phyloP scores from a whole-genome alignment of 2,888 invertebrate species.

The Homarus gammarus region DNA sequence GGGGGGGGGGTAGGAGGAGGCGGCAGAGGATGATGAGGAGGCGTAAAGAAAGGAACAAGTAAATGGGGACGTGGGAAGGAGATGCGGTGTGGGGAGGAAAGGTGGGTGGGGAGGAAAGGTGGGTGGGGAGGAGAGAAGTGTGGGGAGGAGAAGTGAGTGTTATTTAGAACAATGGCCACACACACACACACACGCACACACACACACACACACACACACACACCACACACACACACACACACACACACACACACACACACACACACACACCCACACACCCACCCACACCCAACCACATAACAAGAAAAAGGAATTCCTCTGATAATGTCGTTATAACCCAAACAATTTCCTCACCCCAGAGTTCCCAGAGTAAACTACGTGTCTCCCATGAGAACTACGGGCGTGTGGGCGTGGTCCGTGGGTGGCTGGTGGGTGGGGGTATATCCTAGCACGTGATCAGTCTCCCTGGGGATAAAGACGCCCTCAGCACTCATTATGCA shows the following conservation, averaged over 20 bases:
- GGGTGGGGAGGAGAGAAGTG: background rate
- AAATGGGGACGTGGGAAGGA: background rate
- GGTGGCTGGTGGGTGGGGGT: background rate
- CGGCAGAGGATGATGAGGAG: background rate
- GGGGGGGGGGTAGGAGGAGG: background rate
- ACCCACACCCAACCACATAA: too few species aligned
- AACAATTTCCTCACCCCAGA: too few species aligned
- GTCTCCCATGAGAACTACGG: slow-evolving; percentile 27
- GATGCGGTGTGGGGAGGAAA: background rate
- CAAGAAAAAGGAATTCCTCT: too few species aligned
- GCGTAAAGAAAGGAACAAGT: background rate
- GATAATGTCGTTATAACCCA: too few species aligned
- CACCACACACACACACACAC: too few species aligned
- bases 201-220: too few species aligned
- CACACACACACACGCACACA: too few species aligned
- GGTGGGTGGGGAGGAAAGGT: background rate
- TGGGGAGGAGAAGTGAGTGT: background rate
- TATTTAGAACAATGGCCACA: too few species aligned
- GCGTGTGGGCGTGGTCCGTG: background rate
- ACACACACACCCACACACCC: too few species aligned
- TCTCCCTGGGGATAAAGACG: slow-evolving; percentile 16
- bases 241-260: too few species aligned
- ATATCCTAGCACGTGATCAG: slow-evolving; percentile 15
- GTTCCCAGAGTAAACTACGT: background rate
- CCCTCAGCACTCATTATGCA: slow-evolving; percentile 38